phyloP scores from a whole-genome alignment of 2,113 vertebrate species.

The Salvelinus alpinus region DNA sequence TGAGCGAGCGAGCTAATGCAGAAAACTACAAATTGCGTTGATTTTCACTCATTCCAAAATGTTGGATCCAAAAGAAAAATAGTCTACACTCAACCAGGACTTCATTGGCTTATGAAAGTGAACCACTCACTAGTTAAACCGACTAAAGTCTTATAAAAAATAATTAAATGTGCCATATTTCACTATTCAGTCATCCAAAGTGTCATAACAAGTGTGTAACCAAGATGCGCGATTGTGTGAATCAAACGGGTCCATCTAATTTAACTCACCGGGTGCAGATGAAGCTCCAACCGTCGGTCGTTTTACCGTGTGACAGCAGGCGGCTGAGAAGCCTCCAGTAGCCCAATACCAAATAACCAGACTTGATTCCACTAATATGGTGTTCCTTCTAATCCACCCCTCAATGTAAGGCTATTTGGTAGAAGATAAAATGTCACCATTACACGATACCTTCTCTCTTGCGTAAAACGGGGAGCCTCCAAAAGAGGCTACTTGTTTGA shows the following conservation, averaged over 20 bases:
- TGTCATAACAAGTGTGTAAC: background rate
- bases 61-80: background rate
- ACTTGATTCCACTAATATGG: background rate
- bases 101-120: background rate
- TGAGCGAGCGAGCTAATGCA: background rate
- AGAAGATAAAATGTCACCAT: background rate
- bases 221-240: background rate
- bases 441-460: background rate
- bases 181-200: background rate
- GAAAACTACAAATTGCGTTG: background rate
- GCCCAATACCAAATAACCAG: background rate
- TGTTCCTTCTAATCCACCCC: background rate
- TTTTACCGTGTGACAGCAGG: background rate
- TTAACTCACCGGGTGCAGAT: conserved; percentile 3
- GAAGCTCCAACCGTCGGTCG: background rate
- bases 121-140: background rate
- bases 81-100: background rate
- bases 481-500: too few relatives aligned
- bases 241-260: background rate
- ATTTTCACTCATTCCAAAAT: background rate
- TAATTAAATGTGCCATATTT: background rate
- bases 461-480: too few relatives aligned
- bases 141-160: background rate
- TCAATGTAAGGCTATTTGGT: background rate
- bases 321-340: background rate